Evolutionary conservation across 2,888 invertebrate genomes (phyloP), one percentile per base, ranked within the genome.

Genomic region (Sabatieria punctata): DNA sequence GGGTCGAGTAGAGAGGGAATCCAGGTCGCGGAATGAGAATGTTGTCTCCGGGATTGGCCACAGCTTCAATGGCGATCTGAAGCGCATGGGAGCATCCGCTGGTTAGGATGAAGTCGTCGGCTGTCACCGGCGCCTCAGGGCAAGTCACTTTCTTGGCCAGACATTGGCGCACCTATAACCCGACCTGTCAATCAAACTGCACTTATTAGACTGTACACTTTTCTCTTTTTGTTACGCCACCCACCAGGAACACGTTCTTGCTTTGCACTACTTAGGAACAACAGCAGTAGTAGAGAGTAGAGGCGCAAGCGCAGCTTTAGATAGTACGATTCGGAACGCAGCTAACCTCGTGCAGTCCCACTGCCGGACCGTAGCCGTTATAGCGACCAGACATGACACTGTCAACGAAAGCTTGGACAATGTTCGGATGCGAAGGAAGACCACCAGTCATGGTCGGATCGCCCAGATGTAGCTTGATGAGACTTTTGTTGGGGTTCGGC

Each of bases 71-170:
- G 64, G 84, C 85, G 56, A 93, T 73, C 63, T 99, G 95, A 55
- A 99, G 71, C 0, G 95, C 84, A 56, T 88, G 82, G 0, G 93
- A 95, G 64, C 91, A 91, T 24, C 97, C 97, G 61, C 85, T 86
- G 66, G 88, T 85, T 46, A 99, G 73, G 46, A 95, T 75, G 13
- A 97, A 80, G 66, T 97, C 88, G 70, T 80, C 63, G 30, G 61
- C 57, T 4, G 55, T 52, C 48, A 64, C 53, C 11, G 56, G 52
- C n/a, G 57, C 56, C 21, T 51, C 48, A 4, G 50, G 47, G 6
- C 47, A 41, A 4, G 57, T 53, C 46, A 55, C 61, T 22, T 50
- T 40, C 15, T 47, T 25, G 4, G 54, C 55, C 24, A 55, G 8
- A n/a, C n/a, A n/a, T n/a, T n/a, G n/a, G n/a, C n/a, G n/a, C n/a